Evolutionary conservation across 2,888 invertebrate species (phyloP).

Genomic region (Prosopocoilus inquinatus): DNA sequence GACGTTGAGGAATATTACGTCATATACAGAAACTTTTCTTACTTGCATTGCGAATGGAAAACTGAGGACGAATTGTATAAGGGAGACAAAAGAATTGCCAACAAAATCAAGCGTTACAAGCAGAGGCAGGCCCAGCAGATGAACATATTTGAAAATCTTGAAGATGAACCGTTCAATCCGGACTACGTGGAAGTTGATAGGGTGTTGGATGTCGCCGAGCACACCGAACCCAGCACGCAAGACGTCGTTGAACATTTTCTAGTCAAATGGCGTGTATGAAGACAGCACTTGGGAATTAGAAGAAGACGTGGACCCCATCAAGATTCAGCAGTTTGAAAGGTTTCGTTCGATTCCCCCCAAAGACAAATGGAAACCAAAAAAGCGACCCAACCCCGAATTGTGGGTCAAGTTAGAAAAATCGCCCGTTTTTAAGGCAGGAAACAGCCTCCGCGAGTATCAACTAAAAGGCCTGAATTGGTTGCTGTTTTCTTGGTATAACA

Average conservation of each 20-base stretch:
- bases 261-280: constrained; percentile 99
- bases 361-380: constrained; percentile 84
- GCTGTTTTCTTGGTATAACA: constrained; percentile 95
- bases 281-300: constrained; percentile 99
- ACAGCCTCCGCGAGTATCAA: constrained; percentile 93
- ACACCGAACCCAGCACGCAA: constrained; percentile 76
- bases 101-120: constrained; percentile 92
- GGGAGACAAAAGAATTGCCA: constrained; percentile 90
- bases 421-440: constrained; percentile 87
- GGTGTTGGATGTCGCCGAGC: constrained; percentile 89
- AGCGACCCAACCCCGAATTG: constrained; percentile 74
- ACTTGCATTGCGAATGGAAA: constrained; percentile 99
- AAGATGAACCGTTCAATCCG: constrained; percentile 99
- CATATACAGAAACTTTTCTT: constrained; percentile 93
- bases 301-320: constrained; percentile 92
- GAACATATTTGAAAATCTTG: constrained; percentile 89
- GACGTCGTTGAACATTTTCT: constrained; percentile 87
- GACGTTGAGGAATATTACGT: constrained; percentile 92
- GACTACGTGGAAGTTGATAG: constrained; percentile 98
- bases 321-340: constrained; percentile 83
- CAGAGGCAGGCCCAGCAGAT: constrained; percentile 86
- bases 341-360: constrained; percentile 83
- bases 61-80: constrained; percentile 94
- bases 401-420: constrained; percentile 90
- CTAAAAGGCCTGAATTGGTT: constrained; percentile 99